Evolutionary conservation across 2,888 invertebrate species (phyloP).

Genomic region (Ectemnius lituratus): DNA sequence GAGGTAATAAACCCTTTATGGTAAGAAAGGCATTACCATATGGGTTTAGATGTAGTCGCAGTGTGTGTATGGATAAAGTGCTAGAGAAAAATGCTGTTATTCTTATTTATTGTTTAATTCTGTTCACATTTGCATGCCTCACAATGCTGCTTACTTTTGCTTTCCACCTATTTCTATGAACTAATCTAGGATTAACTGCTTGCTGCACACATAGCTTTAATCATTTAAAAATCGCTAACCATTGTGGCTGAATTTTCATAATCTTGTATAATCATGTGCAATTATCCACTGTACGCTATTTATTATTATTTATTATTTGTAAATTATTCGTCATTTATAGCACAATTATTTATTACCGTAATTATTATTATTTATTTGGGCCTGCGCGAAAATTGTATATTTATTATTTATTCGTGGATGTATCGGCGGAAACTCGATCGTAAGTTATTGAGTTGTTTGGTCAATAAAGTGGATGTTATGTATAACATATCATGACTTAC

Average conservation of each 20-base stretch:
- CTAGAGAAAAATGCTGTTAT: constrained; percentile 70
- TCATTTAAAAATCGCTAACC: constrained; percentile 28
- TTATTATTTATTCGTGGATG: constrained; percentile 47
- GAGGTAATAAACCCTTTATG: constrained; percentile 73
- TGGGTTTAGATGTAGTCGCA: constrained; percentile 71
- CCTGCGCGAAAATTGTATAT: constrained; percentile 48
- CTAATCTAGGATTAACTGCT: constrained; percentile 34
- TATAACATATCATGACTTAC: constrained; percentile 22
- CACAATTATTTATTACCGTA: background rate
- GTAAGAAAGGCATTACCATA: constrained; percentile 66
- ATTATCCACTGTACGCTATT: constrained; percentile 40
- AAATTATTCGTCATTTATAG: background rate
- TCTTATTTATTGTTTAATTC: constrained; percentile 69
- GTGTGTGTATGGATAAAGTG: constrained; percentile 69
- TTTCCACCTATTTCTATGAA: constrained; percentile 69
- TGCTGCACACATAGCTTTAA: constrained; percentile 41
- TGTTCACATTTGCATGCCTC: constrained; percentile 73
- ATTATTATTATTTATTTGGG: constrained; percentile 44
- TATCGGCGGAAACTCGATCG: constrained; percentile 31
- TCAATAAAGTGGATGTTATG: constrained; percentile 52
- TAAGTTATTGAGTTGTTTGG: constrained; percentile 42
- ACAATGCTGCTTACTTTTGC: constrained; percentile 69
- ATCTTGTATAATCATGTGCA: constrained; percentile 51
- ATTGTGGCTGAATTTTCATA: constrained; percentile 39
- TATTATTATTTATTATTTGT: constrained; percentile 51